Evolutionary conservation across 92 coral and sea anemone genomes (phyloP), one percentile per base, ranked within the genome.

Genomic region (Virgularia gustaviana): DNA sequence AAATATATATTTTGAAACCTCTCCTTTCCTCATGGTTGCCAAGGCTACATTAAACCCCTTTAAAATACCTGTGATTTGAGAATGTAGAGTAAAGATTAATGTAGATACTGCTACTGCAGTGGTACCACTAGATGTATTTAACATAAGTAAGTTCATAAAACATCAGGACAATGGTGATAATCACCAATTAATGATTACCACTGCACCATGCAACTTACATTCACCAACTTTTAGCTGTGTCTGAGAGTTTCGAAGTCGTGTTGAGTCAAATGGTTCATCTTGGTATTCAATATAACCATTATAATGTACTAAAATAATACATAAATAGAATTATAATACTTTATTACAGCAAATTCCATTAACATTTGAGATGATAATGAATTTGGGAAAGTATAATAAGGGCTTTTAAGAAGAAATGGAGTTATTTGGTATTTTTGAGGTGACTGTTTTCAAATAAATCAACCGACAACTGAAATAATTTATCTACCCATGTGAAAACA

Each of bases 201-300:
- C 55, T 41, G 16, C 47, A 41, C 16, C 47, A 8, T 41, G 16
- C 47, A 66, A 41, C 68, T 35, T 78, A 86, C 90, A 71, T 29
- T 56, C 66, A 31, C 99, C 99, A 7, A 94, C 81, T 42, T 79
- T 80, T 6, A 67, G 44, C 41, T 85, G 85, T 16, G 86, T 82
- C 29, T 94, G 90, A 33, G 80, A 82, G 70, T 83, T 87, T 75
- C 96, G 61, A 38, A 89, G 72, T 43, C 99, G 78, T 33, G 96
- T 78, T 0, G 96, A 89, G 77, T 94, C 99, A 66, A 87, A 94
- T 0, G 99, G 99, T 63, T 94, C 99, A 64, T 89, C 99, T 42
- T 82, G 42, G 54, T 81, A 94, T 52, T 94, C 99, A 16, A 73
- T 25, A 61, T 94, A 89, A 3, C 89, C 94, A 76, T 89, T 94